phyloP scores from a whole-genome alignment of 2,797 vertebrate genomes.

The Mormyrops boulengeri region DNA sequence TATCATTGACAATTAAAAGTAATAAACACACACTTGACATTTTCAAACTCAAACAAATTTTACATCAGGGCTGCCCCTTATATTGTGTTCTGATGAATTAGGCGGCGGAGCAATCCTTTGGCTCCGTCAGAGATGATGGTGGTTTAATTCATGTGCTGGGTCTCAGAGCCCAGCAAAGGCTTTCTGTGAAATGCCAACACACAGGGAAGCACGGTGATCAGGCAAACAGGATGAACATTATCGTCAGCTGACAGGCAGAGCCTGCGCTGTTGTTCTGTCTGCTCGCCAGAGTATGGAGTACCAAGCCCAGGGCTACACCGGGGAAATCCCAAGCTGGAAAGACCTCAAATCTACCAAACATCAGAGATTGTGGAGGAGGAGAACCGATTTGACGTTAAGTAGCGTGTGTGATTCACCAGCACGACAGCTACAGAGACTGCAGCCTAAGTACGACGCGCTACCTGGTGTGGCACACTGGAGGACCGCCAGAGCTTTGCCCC shows the following conservation, averaged over 20 bases:
- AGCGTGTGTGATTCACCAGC: background rate
- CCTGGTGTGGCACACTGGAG: slow-evolving; percentile 81
- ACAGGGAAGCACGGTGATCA: background rate
- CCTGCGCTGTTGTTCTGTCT: background rate
- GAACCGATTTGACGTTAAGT: background rate
- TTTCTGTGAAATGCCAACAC: background rate
- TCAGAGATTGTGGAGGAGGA: background rate
- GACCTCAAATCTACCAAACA: background rate
- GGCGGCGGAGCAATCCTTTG: background rate
- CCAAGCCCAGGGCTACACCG: background rate
- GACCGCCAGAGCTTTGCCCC: slow-evolving; percentile 82
- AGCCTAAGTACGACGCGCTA: slow-evolving; percentile 34
- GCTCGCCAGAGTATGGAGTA: slow-evolving; percentile 15
- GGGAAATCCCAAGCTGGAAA: background rate
- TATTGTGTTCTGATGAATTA: background rate
- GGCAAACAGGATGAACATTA: background rate
- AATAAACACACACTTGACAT: background rate
- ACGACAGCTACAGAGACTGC: background rate
- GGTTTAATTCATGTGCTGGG: background rate
- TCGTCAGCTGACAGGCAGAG: slow-evolving; percentile 6
- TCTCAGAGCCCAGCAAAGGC: background rate
- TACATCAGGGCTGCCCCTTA: background rate
- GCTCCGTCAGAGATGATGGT: background rate
- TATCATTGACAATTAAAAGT: background rate
- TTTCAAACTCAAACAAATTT: background rate